phyloP scores from a whole-genome alignment of 2,797 vertebrate species.

The Brotogeris chrysoptera region DNA sequence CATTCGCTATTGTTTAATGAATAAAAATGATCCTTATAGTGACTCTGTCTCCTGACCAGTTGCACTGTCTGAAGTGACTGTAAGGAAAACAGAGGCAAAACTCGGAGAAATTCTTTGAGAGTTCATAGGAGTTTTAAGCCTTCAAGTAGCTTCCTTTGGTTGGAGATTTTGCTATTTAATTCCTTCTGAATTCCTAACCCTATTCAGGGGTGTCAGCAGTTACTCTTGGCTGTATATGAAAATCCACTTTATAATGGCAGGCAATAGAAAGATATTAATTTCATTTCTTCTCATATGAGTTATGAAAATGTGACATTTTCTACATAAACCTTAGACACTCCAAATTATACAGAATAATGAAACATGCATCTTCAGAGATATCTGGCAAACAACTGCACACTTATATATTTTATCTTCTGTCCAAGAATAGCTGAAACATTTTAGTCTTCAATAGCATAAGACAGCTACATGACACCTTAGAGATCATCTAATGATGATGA shows the following conservation, averaged over 20 bases:
- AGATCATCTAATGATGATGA: conserved; percentile 40
- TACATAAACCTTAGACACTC: not conserved
- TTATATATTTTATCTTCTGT: not conserved
- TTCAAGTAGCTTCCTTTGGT: not conserved
- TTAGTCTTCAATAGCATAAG: not conserved
- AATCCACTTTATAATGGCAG: not conserved
- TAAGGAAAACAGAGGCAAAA: not conserved
- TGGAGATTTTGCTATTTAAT: not conserved
- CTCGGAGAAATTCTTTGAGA: not conserved
- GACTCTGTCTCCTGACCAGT: not conserved
- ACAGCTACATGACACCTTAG: not conserved
- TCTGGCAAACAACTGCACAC: not conserved
- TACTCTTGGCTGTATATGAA: not conserved
- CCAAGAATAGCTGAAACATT: not conserved
- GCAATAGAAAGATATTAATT: not conserved
- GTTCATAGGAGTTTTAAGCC: not conserved
- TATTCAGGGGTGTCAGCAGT: not conserved
- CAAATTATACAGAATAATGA: not conserved
- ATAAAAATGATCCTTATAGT: not conserved
- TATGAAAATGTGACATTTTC: not conserved
- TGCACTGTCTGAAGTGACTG: not conserved
- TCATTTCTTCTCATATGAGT: not conserved
- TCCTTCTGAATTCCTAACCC: not conserved
- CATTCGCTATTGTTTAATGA: not conserved
- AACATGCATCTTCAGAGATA: not conserved